Evolutionary conservation across 2,797 vertebrate genomes (phyloP), one percentile per base, ranked within the genome.

Genomic region (Xenopus petersii): DNA sequence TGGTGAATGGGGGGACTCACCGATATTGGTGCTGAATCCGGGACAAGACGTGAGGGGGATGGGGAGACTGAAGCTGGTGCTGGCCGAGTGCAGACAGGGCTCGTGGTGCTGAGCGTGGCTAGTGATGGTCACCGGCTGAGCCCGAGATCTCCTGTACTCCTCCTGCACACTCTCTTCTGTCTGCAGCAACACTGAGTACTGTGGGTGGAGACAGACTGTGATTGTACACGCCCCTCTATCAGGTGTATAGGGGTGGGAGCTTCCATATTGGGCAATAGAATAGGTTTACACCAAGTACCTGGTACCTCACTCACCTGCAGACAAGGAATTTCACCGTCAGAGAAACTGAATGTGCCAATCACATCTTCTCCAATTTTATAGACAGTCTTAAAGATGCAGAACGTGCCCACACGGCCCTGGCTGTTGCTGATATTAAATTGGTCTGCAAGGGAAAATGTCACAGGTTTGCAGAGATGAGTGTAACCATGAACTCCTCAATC

Each of bases 101-200:
- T 99, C 98, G 77, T 96, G 85, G 86, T 99, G 98, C 1, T 96
- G 93, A 0, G 95, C 95, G 0, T 98, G 97, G 4, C 94, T 91
- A 0, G 92, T 93, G 77, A 96, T 93, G 36, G 94, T 94, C 63
- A 91, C 71, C 0, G 91, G 86, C 80, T 96, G 92, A 1, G 92
- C 93, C 0, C 90, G 89, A 4, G 93, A 93, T 16, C 94, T 92
- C 86, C 95, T 95, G 86, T 94, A 97, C 72, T 92, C 92, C 77
- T 93, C 88, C 83, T 95, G 93, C 75, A 99, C 94, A 78, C 93
- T 92, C 81, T 99, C 98, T 83, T 99, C 98, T 0, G 93, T 96
- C 89, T 99, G 97, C 56, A 99, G 91, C 84, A 94, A 97, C 81
- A 99, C 97, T 0, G 96, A 96, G 84, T 97, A 99, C 97, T 99